Base-by-base conservation (phyloP, 2,113 vertebrate genomes). In the Colaptes auratus region DNA sequence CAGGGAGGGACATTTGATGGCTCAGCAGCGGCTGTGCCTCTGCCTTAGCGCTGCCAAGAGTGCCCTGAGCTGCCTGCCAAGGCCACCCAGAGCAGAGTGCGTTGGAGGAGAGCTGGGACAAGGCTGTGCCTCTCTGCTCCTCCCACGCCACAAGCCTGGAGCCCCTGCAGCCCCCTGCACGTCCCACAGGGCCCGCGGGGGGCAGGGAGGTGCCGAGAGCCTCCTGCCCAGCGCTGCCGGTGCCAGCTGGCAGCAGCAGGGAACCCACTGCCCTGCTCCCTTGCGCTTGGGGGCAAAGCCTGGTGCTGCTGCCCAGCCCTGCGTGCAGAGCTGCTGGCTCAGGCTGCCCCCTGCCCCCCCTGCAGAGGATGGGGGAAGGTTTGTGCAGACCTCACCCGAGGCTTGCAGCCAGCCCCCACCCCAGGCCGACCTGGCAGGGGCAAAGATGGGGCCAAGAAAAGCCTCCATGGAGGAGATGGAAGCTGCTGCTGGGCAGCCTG, bases 311-410 rank as follows among this genome's bases (percentile, higher is more conserved):
- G 17, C 55, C 31, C 25, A 3, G 31, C n/a, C 12, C 71, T 0
- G 0, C 18, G 35, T 1, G 0, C 0, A 2, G 53, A 52, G 24
- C 21, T 4, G 53, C 18, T 6, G 18, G 50, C 52, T 74, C 17
- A 8, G 56, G 15, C 53, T 63, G 10, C 69, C 59, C 33, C 61
- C 69, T 39, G 12, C 2, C 48, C 21, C 65, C 48, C 74, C 61
- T 0, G 0, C 11, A 2, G 42, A 12, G 42, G n/a, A 36, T 74
- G 58, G 64, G 71, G 90, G 96, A 86, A 95, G 92, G 0, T 93
- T 80, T 35, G 76, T 9, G 12, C 31, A 46, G 64, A 3, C 35
- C 67, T 91, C 85, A 36, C 72, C 48, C 2, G 1, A 1, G 13
- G 44, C 84, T 91, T 92, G 88, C 92, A 91, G 92, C 50, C 3